These are phyloP conservation scores for Poeciliopsis presidionis DNA, from an alignment of 2,797 vertebrate species.

Conservation along the genomic window DNA sequence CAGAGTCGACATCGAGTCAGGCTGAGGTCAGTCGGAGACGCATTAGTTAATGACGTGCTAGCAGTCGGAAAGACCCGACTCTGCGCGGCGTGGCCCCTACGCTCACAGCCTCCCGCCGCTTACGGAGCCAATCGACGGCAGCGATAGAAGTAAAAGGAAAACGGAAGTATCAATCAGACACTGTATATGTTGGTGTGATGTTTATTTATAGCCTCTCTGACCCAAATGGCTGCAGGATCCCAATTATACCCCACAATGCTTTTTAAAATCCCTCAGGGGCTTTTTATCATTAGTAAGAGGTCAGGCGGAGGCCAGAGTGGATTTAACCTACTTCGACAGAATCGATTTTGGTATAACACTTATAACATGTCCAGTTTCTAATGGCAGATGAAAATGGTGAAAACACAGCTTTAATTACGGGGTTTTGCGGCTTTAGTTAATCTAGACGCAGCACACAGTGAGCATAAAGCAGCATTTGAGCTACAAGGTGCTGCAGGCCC, in stretches of 20 bases:
- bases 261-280: constrained; percentile 46
- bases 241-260: constrained; percentile 26
- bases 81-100: constrained; percentile 19
- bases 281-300: constrained; percentile 27
- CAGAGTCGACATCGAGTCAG: constrained; percentile 20
- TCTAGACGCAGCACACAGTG: background rate
- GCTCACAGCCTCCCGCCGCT: constrained; percentile 31
- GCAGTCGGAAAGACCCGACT: constrained; percentile 28
- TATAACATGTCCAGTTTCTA: constrained; percentile 8
- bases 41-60: constrained; percentile 37
- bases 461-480: background rate
- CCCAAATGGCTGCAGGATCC: constrained; percentile 32
- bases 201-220: constrained; percentile 7
- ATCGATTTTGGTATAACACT: constrained; percentile 31
- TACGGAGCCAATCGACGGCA: constrained; percentile 56
- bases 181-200: background rate
- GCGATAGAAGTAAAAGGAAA: background rate
- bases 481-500: constrained; percentile 8
- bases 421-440: background rate
- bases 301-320: constrained; percentile 31
- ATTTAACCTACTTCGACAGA: constrained; percentile 36
- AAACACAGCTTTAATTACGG: background rate
- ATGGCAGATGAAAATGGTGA: constrained; percentile 16
- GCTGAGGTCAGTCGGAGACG: constrained; percentile 40
- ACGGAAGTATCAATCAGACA: background rate